These are phyloP conservation scores for Macroramphosus scolopax DNA, from an alignment of 2,797 vertebrate species.

Conservation along the genomic window DNA sequence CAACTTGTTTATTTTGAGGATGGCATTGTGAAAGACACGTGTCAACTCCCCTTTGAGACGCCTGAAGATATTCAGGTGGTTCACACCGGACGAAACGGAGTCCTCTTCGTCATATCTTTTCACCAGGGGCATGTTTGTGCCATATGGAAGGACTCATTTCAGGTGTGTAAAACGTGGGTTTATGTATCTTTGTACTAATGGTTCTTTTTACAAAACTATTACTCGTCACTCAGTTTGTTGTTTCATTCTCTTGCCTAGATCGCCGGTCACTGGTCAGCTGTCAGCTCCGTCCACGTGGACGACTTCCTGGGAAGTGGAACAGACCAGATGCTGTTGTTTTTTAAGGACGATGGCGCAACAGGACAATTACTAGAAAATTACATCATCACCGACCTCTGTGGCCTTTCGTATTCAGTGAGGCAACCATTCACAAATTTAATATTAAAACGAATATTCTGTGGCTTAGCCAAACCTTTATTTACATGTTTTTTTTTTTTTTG, in stretches of 20 bases:
- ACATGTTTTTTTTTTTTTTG: no score
- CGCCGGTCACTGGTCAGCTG: slow-evolving; percentile 80
- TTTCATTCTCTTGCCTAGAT: slow-evolving; percentile 72
- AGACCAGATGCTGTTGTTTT: slow-evolving; percentile 88
- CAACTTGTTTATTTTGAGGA: slow-evolving; percentile 87
- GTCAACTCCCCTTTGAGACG: slow-evolving; percentile 83
- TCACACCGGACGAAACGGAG: slow-evolving; percentile 71
- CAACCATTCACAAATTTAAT: slow-evolving; percentile 17
- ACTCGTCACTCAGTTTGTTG: not conserved
- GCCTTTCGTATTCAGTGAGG: slow-evolving; percentile 82
- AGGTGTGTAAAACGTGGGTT: slow-evolving; percentile 69
- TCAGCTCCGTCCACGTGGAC: slow-evolving; percentile 82
- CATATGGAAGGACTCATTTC: slow-evolving; percentile 83
- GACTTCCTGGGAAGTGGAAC: slow-evolving; percentile 88
- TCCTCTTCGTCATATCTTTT: slow-evolving; percentile 81
- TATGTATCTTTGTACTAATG: not conserved
- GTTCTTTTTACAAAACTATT: not conserved
- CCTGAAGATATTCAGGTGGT: slow-evolving; percentile 77
- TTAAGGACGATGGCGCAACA: slow-evolving; percentile 59
- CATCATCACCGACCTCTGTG: slow-evolving; percentile 85
- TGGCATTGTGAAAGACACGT: slow-evolving; percentile 79
- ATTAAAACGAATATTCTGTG: no score
- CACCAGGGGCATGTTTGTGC: slow-evolving; percentile 78
- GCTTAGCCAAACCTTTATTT: no score
- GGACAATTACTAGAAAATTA: slow-evolving; percentile 71